phyloP scores from a whole-genome alignment of 1,140 invertebrate genomes.

The Melipona quadrifasciata region DNA sequence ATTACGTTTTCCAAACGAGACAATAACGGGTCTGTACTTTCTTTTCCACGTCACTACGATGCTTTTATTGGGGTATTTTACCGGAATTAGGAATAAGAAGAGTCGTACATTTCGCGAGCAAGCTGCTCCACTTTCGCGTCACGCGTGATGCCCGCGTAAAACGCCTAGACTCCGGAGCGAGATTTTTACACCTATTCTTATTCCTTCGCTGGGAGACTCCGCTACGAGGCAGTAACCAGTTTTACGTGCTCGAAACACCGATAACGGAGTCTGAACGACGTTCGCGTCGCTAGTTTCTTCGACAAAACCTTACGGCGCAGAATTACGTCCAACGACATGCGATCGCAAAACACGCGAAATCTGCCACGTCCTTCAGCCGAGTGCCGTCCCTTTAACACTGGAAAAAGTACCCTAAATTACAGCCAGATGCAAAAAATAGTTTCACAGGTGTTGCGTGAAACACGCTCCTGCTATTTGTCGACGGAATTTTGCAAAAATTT shows the following conservation, averaged over 20 bases:
- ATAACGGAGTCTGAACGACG: conserved; percentile 4
- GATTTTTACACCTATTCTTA: conserved; percentile 30
- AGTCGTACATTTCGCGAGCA: not conserved
- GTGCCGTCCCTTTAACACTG: no score
- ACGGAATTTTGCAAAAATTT: no score
- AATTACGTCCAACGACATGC: not conserved
- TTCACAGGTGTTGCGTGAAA: no score
- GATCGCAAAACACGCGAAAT: not conserved
- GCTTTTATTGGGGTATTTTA: not conserved
- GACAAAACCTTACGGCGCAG: not conserved
- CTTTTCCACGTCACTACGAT: not conserved
- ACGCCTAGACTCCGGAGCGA: not conserved
- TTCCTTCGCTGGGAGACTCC: not conserved
- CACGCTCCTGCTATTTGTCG: no score
- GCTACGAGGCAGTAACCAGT: conserved; percentile 19
- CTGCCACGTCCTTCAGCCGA: not conserved
- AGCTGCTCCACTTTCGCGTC: not conserved
- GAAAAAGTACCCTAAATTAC: no score
- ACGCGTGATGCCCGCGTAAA: not conserved
- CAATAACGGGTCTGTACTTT: not conserved
- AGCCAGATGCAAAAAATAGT: no score
- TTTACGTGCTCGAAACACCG: conserved; percentile 22
- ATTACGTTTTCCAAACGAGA: not conserved
- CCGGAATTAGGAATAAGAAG: not conserved
- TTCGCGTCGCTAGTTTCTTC: no score